A percentile compares a stretch with the other conserved stretches of the same genome.
These are phyloP conservation scores for Tinamus guttatus DNA, from an alignment of 2,113 vertebrate genomes.

Conservation along the genomic window DNA sequence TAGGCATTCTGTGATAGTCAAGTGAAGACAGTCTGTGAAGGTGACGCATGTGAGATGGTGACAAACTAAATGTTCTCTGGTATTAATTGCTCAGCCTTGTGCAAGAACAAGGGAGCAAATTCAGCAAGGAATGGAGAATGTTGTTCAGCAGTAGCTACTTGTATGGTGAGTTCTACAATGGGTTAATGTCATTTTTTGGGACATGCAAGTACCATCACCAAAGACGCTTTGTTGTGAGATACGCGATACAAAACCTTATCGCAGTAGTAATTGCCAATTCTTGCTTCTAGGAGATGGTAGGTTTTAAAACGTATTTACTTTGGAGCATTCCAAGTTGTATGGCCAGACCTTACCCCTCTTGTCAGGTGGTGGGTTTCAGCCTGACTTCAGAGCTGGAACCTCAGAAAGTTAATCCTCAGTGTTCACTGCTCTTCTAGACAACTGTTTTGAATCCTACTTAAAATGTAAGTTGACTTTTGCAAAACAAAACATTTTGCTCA, in stretches of 20 bases:
- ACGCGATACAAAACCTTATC: not conserved
- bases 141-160: not conserved
- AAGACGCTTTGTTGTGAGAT: not conserved
- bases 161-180: not conserved
- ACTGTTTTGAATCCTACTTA: not conserved
- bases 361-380: not conserved
- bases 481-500: not conserved
- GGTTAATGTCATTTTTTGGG: not conserved
- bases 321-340: not conserved
- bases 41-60: not conserved
- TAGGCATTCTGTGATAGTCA: not conserved
- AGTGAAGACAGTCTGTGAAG: not conserved
- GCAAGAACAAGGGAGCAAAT: not conserved
- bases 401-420: not conserved
- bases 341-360: not conserved
- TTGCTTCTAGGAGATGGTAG: not conserved
- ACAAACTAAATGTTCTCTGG: not conserved
- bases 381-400: not conserved
- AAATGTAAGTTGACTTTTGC: not conserved
- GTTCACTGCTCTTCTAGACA: not conserved
- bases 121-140: not conserved
- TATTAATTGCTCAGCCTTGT: not conserved
- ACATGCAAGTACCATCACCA: not conserved
- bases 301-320: not conserved
- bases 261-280: not conserved